Percentiles rank a stretch among this genome's conserved stretches.
Evolutionary conservation across 2,888 invertebrate genomes (phyloP).

Genomic region (Caenorhabditis panamensis): DNA sequence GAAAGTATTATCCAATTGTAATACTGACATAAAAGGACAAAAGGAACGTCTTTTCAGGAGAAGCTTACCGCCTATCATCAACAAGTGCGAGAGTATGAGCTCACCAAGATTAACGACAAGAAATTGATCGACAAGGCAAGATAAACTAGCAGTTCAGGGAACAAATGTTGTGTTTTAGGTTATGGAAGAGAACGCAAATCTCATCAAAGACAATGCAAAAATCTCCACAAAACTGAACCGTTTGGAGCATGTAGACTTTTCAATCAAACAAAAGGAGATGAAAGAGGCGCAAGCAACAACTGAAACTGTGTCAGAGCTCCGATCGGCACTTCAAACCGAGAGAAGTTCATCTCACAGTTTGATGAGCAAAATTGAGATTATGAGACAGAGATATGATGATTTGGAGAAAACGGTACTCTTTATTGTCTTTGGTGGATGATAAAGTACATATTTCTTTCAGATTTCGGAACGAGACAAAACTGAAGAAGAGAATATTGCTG

Average conservation of each 20-base stretch:
- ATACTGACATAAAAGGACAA: neutral
- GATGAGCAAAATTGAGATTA: conserved; percentile 34
- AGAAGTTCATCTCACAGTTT: conserved; percentile 33
- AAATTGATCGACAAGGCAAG: conserved; percentile 47
- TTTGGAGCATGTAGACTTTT: conserved; percentile 44
- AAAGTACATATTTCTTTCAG: too few relatives aligned
- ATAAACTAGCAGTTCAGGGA: conserved; percentile 47
- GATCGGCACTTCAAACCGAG: conserved; percentile 40
- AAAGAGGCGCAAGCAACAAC: conserved; percentile 31
- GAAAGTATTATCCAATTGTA: neutral
- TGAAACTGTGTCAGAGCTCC: conserved; percentile 37
- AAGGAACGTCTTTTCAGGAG: too few relatives aligned
- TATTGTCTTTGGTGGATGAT: too few relatives aligned
- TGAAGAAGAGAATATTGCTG: conserved; percentile 67
- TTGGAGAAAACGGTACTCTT: conserved; percentile 54
- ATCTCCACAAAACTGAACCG: conserved; percentile 59
- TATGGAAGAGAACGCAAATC: conserved; percentile 59
- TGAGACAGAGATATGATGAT: conserved; percentile 50
- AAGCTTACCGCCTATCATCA: conserved; percentile 24
- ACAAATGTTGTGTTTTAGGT: conserved; percentile 16
- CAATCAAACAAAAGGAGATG: conserved; percentile 27
- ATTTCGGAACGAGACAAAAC: conserved; percentile 64
- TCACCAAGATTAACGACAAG: conserved; percentile 51
- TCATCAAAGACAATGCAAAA: conserved; percentile 68
- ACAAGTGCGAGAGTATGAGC: conserved; percentile 50